Percentiles rank a stretch among this genome's conserved stretches.
Evolutionary conservation across 2,888 invertebrate species (phyloP).

Genomic region (Drosophila mimica): DNA sequence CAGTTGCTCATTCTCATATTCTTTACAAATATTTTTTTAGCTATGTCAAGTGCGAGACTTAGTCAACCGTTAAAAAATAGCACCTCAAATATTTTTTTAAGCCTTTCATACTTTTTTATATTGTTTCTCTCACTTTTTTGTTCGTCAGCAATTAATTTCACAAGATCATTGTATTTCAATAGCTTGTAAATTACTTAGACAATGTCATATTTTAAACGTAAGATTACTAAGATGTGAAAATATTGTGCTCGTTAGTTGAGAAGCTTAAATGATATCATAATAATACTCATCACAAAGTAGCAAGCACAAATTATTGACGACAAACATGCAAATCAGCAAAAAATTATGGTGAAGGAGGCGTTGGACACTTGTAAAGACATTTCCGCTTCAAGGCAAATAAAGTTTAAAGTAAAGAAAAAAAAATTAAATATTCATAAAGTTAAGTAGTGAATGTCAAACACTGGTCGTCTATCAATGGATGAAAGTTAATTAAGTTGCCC

Average conservation of each 20-base stretch:
- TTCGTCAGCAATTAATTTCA: constrained; percentile 21
- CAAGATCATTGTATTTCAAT: constrained; percentile 43
- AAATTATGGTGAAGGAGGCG: constrained; percentile 10
- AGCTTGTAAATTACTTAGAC: constrained; percentile 54
- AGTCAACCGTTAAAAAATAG: constrained; percentile 33
- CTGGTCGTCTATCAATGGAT: constrained; percentile 45
- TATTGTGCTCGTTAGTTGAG: constrained; percentile 31
- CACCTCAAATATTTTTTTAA: not conserved
- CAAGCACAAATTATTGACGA: constrained; percentile 18
- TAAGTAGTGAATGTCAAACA: constrained; percentile 39
- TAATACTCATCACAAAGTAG: constrained; percentile 24
- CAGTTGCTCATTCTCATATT: constrained; percentile 9
- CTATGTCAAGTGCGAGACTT: constrained; percentile 18
- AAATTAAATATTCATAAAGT: not conserved
- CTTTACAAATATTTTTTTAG: constrained; percentile 30
- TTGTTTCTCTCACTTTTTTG: constrained; percentile 17
- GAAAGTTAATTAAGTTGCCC: constrained; percentile 75
- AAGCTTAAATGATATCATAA: constrained; percentile 56
- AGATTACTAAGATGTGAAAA: constrained; percentile 44
- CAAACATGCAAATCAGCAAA: constrained; percentile 41
- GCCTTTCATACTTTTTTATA: constrained; percentile 21
- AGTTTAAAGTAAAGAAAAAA: not conserved
- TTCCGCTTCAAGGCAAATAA: constrained; percentile 36
- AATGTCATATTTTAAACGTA: constrained; percentile 32
- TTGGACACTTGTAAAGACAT: constrained; percentile 28